These are phyloP conservation scores for Melanotaenia parkinsoni DNA, from an alignment of 2,797 vertebrate genomes.

Conservation along the genomic window DNA sequence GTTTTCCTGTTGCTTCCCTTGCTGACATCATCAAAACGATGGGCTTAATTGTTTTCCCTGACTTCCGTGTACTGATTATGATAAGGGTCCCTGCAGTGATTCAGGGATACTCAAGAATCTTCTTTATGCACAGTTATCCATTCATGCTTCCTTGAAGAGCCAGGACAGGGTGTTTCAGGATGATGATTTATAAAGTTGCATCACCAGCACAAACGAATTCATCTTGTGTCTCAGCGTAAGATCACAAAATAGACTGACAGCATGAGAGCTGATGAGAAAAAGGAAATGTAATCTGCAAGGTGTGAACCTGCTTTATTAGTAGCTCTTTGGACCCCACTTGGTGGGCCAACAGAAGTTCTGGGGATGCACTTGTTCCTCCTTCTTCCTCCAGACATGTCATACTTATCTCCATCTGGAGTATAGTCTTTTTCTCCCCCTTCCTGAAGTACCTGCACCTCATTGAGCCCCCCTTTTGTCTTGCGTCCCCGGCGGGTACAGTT, in stretches of 20 bases:
- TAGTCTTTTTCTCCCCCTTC: conserved; percentile 85
- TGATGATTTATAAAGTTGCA: conserved; percentile 52
- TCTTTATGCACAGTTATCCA: conserved; percentile 62
- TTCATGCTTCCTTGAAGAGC: conserved; percentile 73
- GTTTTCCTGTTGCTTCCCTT: conserved; percentile 68
- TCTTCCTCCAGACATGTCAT: conserved; percentile 83
- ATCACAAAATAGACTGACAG: conserved; percentile 83
- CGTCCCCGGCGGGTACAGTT: conserved; percentile 93
- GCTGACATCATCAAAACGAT: conserved; percentile 76
- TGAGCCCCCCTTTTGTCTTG: conserved; percentile 82
- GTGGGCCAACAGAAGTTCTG: conserved; percentile 89
- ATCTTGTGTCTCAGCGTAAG: conserved; percentile 83
- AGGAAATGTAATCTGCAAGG: conserved; percentile 39
- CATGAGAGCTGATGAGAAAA: conserved; percentile 79
- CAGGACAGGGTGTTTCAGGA: conserved; percentile 63
- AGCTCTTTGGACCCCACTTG: conserved; percentile 93
- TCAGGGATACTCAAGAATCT: conserved; percentile 54
- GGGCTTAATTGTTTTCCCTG: conserved; percentile 66
- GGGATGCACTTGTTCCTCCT: conserved; percentile 94
- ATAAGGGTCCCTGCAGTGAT: conserved; percentile 52
- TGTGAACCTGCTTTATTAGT: conserved; percentile 75
- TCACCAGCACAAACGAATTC: conserved; percentile 38
- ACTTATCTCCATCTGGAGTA: conserved; percentile 83
- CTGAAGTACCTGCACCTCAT: conserved; percentile 82
- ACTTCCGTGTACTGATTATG: conserved; percentile 64